A percentile compares a stretch with the other conserved stretches of the same genome.
These are phyloP conservation scores for Lutraria rhynchaena DNA, from an alignment of 1,140 invertebrate genomes.

Conservation along the genomic window DNA sequence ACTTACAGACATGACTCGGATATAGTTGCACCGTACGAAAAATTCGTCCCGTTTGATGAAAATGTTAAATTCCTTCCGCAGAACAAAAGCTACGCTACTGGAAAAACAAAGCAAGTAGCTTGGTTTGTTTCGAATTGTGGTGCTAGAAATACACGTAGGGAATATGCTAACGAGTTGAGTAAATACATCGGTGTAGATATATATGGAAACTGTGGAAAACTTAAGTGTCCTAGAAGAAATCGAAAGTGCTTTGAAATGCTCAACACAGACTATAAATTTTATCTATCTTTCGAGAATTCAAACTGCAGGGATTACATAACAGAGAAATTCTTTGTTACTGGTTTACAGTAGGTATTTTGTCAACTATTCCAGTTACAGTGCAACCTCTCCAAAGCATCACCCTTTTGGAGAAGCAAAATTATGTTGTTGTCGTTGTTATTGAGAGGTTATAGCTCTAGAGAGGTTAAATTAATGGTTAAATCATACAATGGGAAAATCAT, in stretches of 20 bases:
- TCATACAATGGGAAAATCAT: neutral
- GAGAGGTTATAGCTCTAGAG: too few relatives aligned
- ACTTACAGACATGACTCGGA: constrained; percentile 94
- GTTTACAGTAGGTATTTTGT: constrained; percentile 82
- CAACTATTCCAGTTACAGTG: too few relatives aligned
- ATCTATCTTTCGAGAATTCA: constrained; percentile 91
- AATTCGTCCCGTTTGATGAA: constrained; percentile 84
- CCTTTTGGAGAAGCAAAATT: too few relatives aligned
- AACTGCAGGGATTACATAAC: constrained; percentile 84
- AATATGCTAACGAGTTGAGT: constrained; percentile 85
- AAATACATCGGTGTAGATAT: constrained; percentile 86
- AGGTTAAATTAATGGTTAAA: too few relatives aligned
- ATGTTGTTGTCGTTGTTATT: too few relatives aligned
- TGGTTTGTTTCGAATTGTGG: constrained; percentile 86
- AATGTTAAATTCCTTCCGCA: constrained; percentile 65
- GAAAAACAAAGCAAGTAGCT: constrained; percentile 80
- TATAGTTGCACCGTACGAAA: constrained; percentile 96
- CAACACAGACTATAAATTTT: constrained; percentile 97
- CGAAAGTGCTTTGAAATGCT: constrained; percentile 93
- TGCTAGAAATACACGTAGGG: constrained; percentile 84
- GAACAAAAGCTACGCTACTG: constrained; percentile 77
- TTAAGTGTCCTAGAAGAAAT: constrained; percentile 84
- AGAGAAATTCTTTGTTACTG: constrained; percentile 84
- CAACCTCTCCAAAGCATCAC: too few relatives aligned
- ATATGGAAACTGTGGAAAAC: constrained; percentile 86